A percentile compares a stretch with the other conserved stretches of the same genome.
Conservation (phyloP, 2,888 invertebrate species). For the Synergus japonicus region DNA sequence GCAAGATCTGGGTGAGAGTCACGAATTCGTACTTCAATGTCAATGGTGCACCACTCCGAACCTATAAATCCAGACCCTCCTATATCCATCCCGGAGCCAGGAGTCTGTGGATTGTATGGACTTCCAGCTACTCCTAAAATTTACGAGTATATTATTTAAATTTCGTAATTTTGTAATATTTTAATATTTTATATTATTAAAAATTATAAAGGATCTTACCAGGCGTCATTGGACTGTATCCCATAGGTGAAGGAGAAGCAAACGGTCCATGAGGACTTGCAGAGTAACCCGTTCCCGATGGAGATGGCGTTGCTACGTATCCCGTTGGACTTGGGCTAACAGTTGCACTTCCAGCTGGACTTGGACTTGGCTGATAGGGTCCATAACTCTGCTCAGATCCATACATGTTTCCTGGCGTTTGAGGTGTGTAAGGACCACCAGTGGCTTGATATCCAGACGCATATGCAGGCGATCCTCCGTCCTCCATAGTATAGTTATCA, state of each 20-base stretch:
- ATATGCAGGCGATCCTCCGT: conserved; percentile 85
- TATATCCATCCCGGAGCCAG: conserved; percentile 85
- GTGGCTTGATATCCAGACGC: conserved; percentile 85
- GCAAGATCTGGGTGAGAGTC: conserved; percentile 88
- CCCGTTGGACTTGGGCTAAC: conserved; percentile 76
- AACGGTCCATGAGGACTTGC: conserved; percentile 81
- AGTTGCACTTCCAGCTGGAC: conserved; percentile 82
- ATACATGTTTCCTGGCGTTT: conserved; percentile 95
- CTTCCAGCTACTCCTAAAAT: conserved; percentile 79
- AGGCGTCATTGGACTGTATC: conserved; percentile 91
- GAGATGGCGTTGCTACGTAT: conserved; percentile 82
- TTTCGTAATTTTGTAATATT: neutral
- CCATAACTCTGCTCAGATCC: conserved; percentile 92
- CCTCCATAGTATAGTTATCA: conserved; percentile 86
- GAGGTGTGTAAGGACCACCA: conserved; percentile 92
- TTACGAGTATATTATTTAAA: neutral
- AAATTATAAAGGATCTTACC: conserved; percentile 65
- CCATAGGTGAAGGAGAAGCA: conserved; percentile 87
- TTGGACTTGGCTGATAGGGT: conserved; percentile 92
- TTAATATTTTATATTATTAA: neutral
- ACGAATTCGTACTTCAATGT: conserved; percentile 91
- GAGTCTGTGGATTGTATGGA: conserved; percentile 90
- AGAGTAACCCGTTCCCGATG: conserved; percentile 80
- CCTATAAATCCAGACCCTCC: conserved; percentile 75
- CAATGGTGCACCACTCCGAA: conserved; percentile 94